Evolutionary conservation across 2,888 invertebrate genomes (phyloP).

Genomic region (Cyrtodaria siliqua): DNA sequence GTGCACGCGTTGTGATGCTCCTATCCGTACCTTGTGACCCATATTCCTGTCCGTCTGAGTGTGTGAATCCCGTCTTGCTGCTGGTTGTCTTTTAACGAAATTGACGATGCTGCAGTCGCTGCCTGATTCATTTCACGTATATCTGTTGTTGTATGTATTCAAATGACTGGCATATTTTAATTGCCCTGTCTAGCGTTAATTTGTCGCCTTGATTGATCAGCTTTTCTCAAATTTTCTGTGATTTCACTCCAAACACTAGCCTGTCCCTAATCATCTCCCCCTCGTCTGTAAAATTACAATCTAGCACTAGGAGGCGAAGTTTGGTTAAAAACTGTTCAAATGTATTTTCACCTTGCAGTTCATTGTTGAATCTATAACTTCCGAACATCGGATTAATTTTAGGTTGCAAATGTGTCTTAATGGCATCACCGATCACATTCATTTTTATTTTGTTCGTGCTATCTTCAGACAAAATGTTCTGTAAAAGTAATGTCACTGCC

Average conservation of each 20-base stretch:
- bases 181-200: conserved; percentile 9
- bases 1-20: not conserved
- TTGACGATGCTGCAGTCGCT: conserved; percentile 1
- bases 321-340: conserved; percentile 10
- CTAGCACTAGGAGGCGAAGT: not conserved
- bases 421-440: not conserved
- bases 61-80: too few relatives aligned
- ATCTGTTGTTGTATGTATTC: conserved; percentile 15
- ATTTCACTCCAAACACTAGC: conserved; percentile 12
- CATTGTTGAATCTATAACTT: conserved; percentile 34
- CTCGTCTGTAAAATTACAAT: conserved; percentile 8
- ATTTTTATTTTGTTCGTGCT: conserved; percentile 12
- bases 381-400: conserved; percentile 26
- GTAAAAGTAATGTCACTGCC: conserved; percentile 41
- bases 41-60: too few relatives aligned
- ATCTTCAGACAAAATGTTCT: conserved; percentile 26
- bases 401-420: conserved; percentile 31
- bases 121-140: conserved; percentile 4
- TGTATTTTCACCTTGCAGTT: not conserved
- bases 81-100: not conserved
- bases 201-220: too few relatives aligned
- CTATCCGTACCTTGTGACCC: not conserved
- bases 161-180: conserved; percentile 11
- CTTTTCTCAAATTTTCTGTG: conserved; percentile 8
- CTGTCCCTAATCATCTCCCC: conserved; percentile 22